Evolutionary conservation across 2,113 vertebrate species (phyloP), one percentile per base, ranked within the genome.

Genomic region (Centrocercus urophasianus): DNA sequence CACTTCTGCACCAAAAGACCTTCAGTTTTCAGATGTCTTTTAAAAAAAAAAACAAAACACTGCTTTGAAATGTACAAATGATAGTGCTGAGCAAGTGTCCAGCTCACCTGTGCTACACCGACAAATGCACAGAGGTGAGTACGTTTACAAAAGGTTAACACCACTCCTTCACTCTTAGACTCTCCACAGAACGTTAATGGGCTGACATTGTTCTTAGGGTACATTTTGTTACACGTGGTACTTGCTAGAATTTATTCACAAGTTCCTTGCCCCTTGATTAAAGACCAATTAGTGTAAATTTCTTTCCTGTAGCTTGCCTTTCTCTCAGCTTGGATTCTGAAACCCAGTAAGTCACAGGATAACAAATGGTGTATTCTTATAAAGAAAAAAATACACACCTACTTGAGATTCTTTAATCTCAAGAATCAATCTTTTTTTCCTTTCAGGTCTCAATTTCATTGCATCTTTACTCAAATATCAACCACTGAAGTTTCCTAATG

Each of bases 341-440:
- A 88, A 66, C 8, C 27, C 14, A 22, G 34, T 11, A 40, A 59
- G 30, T 60, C 24, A 8, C 8, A 72, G 30, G 20, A 34, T 47
- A 16, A 45, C n/a, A 59, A 47, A 64, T 36, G 42, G 76, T 13
- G 38, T 16, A 13, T 38, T 27, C 22, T 52, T 63, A 24, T 5
- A 36, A 25, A 47, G 32, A 70, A 65, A 38, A 38, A 43, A 59
- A 27, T 0, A 16, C 0, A 19, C 0, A 1, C 5, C 16, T 10
- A 32, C 47, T 61, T 64, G 42, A 27, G 11, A 40, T 52, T 70
- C 12, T 19, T 43, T 57, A n/a, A 43, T 6, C 24, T 24, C 32
- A 67, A 27, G 48, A 79, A 66, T 69, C 22, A 8, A 77, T 22
- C 36, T 57, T 38, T 48, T 28, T 48, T 61, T 13, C 40, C 32